Percentiles rank a stretch among this genome's conserved stretches.
phyloP scores from a whole-genome alignment of 2,797 vertebrate genomes.

The Sparidentex hasta region DNA sequence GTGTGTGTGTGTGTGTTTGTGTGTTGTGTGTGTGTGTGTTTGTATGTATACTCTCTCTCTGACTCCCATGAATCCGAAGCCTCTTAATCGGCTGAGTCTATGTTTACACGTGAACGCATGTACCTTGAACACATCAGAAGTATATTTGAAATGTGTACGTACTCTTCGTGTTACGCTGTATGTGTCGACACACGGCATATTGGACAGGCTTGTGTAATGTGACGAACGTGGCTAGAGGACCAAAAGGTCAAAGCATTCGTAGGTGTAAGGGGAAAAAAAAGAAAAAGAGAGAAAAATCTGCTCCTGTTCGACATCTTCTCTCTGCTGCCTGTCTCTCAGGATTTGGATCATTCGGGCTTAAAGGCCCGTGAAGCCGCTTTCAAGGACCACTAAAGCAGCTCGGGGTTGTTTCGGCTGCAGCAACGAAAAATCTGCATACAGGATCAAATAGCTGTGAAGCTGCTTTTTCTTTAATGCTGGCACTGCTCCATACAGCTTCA shows the following conservation, averaged over 20 bases:
- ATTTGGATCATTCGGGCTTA: slow-evolving; percentile 60
- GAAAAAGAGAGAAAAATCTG: neutral
- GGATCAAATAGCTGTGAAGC: slow-evolving; percentile 37
- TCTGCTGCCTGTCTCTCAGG: slow-evolving; percentile 60
- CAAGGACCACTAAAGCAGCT: slow-evolving; percentile 44
- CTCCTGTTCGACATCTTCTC: slow-evolving; percentile 30
- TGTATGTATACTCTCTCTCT: slow-evolving; percentile 51
- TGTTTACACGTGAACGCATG: slow-evolving; percentile 81
- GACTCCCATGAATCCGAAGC: slow-evolving; percentile 74
- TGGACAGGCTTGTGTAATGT: slow-evolving; percentile 38
- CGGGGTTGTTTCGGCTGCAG: slow-evolving; percentile 18
- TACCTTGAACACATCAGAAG: slow-evolving; percentile 61
- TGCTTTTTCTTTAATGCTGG: slow-evolving; percentile 30
- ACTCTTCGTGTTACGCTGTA: slow-evolving; percentile 52
- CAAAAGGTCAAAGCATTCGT: slow-evolving; percentile 54
- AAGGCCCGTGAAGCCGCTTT: slow-evolving; percentile 53
- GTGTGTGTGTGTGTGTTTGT: slow-evolving; percentile 29
- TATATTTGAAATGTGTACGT: slow-evolving; percentile 65
- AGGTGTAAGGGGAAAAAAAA: slow-evolving; percentile 13
- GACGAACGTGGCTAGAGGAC: slow-evolving; percentile 54
- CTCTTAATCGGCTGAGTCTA: slow-evolving; percentile 73
- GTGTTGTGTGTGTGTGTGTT: slow-evolving; percentile 10
- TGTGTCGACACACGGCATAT: slow-evolving; percentile 46
- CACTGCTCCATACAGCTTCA: slow-evolving; percentile 22
- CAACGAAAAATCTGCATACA: slow-evolving; percentile 5